Evolutionary conservation across 2,113 vertebrate species (phyloP).

Genomic region (Leiothrix lutea): DNA sequence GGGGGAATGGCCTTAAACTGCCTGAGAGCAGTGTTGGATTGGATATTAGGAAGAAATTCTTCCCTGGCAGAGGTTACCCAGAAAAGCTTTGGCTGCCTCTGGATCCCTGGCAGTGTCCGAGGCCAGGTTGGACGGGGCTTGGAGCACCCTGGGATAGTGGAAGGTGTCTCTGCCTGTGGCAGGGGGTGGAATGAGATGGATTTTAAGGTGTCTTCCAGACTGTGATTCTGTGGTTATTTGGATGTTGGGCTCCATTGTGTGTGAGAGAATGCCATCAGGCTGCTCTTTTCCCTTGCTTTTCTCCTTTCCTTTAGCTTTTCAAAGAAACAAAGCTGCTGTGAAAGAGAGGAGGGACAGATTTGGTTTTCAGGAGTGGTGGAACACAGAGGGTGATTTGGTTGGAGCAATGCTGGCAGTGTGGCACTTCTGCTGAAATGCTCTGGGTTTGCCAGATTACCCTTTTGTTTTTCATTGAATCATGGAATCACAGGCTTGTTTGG

Average conservation of each 20-base stretch:
- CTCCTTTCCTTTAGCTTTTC: not conserved
- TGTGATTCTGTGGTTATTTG: not conserved
- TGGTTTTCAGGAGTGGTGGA: not conserved
- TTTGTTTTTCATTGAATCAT: not conserved
- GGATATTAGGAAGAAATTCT: not conserved
- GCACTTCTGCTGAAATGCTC: not conserved
- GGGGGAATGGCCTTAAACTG: not conserved
- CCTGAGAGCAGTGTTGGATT: not conserved
- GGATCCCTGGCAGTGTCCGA: not conserved
- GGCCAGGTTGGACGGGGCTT: fast-evolving
- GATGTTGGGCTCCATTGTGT: fast-evolving
- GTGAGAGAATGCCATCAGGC: fast-evolving
- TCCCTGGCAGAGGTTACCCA: not conserved
- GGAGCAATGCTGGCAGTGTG: not conserved
- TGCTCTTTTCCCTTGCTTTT: not conserved
- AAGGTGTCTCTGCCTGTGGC: not conserved
- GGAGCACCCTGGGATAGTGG: fast-evolving
- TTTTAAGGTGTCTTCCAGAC: not conserved
- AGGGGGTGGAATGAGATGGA: no score
- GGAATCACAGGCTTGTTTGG: not conserved
- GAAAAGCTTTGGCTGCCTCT: not conserved
- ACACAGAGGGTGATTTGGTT: not conserved
- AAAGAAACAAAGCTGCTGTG: not conserved
- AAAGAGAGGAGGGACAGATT: not conserved
- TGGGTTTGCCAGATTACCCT: not conserved